A percentile compares a stretch with the other conserved stretches of the same genome.
phyloP scores from a whole-genome alignment of 2,113 vertebrate species.

The Neomonachus schauinslandi region DNA sequence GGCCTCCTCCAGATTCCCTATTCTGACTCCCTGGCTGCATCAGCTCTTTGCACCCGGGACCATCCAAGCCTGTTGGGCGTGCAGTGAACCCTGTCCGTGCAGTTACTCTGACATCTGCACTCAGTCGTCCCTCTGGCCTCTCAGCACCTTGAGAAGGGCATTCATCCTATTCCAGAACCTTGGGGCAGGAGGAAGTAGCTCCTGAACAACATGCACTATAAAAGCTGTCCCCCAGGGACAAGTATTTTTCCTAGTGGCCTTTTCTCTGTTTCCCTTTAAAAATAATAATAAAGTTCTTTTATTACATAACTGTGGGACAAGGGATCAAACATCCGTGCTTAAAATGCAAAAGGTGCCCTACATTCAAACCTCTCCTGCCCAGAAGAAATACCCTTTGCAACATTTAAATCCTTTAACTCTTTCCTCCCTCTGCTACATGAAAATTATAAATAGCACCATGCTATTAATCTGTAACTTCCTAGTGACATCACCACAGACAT shows the following conservation, averaged over 20 bases:
- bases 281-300: slow-evolving; percentile 27
- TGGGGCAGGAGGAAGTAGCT: neutral
- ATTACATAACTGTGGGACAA: slow-evolving; percentile 55
- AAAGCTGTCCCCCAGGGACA: neutral
- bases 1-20: neutral
- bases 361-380: neutral
- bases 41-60: neutral
- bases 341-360: slow-evolving; percentile 65
- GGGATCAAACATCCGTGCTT: slow-evolving; percentile 44
- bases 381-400: slow-evolving; percentile 13
- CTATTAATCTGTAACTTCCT: neutral
- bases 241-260: neutral
- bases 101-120: neutral
- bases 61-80: neutral
- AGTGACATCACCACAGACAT: neutral
- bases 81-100: neutral
- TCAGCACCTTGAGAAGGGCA: neutral
- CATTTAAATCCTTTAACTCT: slow-evolving; percentile 48
- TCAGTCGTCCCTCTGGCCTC: neutral
- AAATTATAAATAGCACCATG: neutral
- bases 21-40: neutral
- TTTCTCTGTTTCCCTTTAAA: slow-evolving; percentile 22
- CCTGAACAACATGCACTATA: neutral
- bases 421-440: neutral
- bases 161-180: neutral